A percentile compares a stretch with the other conserved stretches of the same genome.
These are phyloP conservation scores for Drosophila pseudoobscura DNA, from an alignment of 1,140 invertebrate species.

Conservation along the genomic window DNA sequence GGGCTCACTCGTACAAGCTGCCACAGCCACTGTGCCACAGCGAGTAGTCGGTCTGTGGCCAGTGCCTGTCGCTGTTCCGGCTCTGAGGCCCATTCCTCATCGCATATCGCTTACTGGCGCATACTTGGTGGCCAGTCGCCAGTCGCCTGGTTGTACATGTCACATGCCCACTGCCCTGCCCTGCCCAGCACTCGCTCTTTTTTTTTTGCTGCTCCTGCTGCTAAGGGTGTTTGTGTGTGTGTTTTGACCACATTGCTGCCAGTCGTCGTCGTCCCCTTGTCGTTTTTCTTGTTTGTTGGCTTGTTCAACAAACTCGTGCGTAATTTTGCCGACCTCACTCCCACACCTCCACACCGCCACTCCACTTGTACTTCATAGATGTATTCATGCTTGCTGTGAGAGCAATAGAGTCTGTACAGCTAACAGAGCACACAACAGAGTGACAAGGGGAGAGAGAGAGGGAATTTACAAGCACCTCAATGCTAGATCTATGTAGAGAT, in stretches of 20 bases:
- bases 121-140: conserved; percentile 55
- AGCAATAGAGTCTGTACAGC: too few relatives aligned
- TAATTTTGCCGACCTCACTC: conserved; percentile 29
- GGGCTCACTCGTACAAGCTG: too few relatives aligned
- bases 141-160: conserved; percentile 56
- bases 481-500: too few relatives aligned
- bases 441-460: too few relatives aligned
- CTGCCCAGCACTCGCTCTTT: not conserved
- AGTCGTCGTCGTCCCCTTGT: conserved; percentile 18
- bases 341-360: too few relatives aligned
- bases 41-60: too few relatives aligned
- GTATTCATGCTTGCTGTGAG: too few relatives aligned
- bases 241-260: conserved; percentile 37
- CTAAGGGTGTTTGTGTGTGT: not conserved
- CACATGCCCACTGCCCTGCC: conserved; percentile 23
- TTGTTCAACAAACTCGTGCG: conserved; percentile 59
- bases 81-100: conserved; percentile 17
- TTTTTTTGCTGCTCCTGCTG: conserved; percentile 10
- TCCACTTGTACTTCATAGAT: too few relatives aligned
- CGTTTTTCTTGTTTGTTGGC: conserved; percentile 41
- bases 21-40: not conserved
- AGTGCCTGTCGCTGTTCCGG: not conserved
- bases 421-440: too few relatives aligned
- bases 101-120: conserved; percentile 55
- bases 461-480: too few relatives aligned